Conservation (phyloP, 2,888 invertebrate genomes). For the Drosophila testacea region DNA sequence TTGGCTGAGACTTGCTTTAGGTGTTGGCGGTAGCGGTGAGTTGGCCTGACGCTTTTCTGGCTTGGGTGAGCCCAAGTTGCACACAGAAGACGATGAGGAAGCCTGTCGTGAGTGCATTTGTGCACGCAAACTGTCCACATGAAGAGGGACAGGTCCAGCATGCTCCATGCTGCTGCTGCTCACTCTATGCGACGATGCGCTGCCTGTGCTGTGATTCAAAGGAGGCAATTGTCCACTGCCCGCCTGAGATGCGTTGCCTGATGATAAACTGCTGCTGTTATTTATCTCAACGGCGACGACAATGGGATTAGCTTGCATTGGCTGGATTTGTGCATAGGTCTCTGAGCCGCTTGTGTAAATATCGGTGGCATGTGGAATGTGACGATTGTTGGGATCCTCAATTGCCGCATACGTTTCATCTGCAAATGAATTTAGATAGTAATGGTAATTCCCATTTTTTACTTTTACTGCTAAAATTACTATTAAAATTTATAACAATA, state of each 20-base stretch:
- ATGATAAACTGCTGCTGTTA: conserved; percentile 61
- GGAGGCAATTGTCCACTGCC: conserved; percentile 16
- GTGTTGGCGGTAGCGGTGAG: conserved; percentile 94
- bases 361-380: conserved; percentile 85
- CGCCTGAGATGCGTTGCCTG: conserved; percentile 16
- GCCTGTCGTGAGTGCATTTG: conserved; percentile 86
- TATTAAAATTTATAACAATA: no score
- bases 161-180: conserved; percentile 61
- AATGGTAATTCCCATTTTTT: no score
- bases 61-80: conserved; percentile 93
- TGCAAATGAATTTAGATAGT: conserved; percentile 69
- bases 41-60: conserved; percentile 96
- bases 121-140: conserved; percentile 88
- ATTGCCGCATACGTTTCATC: conserved; percentile 97
- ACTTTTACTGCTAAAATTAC: no score
- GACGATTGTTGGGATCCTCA: conserved; percentile 88
- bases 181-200: conserved; percentile 34
- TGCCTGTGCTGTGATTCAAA: conserved; percentile 23
- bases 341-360: conserved; percentile 92
- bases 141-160: conserved; percentile 86
- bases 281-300: conserved; percentile 85
- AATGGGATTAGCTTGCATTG: conserved; percentile 85
- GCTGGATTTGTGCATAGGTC: conserved; percentile 94
- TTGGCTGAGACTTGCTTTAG: conserved; percentile 83
- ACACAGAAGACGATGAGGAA: conserved; percentile 89